Evolutionary conservation across 1,140 invertebrate species (phyloP).

Genomic region (Notospermus geniculatus): DNA sequence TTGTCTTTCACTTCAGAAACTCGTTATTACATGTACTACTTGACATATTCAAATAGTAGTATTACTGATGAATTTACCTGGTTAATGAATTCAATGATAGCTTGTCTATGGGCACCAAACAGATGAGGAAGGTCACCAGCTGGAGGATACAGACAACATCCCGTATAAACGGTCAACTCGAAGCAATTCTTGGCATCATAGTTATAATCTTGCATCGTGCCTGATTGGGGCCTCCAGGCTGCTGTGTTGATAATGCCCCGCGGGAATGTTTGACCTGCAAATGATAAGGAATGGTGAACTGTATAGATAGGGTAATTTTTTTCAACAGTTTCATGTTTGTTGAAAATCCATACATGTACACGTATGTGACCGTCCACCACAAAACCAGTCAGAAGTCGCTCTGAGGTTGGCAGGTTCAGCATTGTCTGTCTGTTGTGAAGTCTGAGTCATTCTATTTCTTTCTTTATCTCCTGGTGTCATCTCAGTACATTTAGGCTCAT

Average conservation of each 20-base stretch:
- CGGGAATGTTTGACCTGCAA: not conserved
- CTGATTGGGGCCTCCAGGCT: conserved; percentile 37
- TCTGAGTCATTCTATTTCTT: too few species aligned
- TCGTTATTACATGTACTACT: too few species aligned
- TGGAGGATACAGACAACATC: conserved; percentile 93
- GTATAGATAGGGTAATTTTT: not conserved
- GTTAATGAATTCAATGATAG: conserved; percentile 80
- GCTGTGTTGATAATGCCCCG: conserved; percentile 2
- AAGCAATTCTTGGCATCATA: conserved; percentile 94
- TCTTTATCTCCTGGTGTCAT: too few species aligned
- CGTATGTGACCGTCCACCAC: too few species aligned
- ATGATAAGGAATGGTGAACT: not conserved
- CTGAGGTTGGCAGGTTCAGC: too few species aligned
- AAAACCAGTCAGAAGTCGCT: too few species aligned
- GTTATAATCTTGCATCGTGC: conserved; percentile 96
- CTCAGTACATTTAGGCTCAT: too few species aligned
- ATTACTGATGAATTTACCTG: conserved; percentile 59
- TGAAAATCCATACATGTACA: not conserved
- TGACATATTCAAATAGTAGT: too few species aligned
- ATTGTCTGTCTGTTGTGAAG: too few species aligned
- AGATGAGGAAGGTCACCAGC: conserved; percentile 78
- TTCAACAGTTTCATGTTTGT: not conserved
- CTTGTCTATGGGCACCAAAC: conserved; percentile 88
- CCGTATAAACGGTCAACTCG: conserved; percentile 93
- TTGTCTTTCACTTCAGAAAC: too few species aligned